Conservation (phyloP, 2,113 vertebrate genomes). For the Silurus asotus region DNA sequence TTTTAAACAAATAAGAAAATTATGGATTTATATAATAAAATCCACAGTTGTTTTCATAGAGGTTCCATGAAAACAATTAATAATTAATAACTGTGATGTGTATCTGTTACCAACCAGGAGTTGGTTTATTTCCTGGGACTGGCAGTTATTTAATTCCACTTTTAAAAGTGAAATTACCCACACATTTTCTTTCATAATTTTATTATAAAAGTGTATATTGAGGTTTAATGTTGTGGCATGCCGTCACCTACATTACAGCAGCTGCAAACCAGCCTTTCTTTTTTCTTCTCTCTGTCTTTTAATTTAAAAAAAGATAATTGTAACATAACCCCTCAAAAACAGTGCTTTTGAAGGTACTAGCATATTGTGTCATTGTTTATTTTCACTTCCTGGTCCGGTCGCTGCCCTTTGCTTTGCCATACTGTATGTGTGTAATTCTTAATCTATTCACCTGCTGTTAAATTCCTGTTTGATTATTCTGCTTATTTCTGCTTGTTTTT, state of each 20-base stretch:
- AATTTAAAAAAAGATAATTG: background rate
- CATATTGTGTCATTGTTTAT: background rate
- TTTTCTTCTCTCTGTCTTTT: background rate
- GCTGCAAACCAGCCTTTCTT: background rate
- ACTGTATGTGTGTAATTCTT: background rate
- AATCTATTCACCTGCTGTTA: background rate
- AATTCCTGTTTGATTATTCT: background rate
- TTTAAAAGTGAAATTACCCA: background rate
- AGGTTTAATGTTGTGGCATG: background rate
- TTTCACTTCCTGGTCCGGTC: background rate
- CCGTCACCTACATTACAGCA: background rate
- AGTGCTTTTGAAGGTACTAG: background rate
- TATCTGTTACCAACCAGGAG: background rate
- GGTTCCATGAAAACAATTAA: background rate
- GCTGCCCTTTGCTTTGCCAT: background rate
- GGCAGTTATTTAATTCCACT: background rate
- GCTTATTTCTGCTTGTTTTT: background rate
- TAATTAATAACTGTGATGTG: background rate
- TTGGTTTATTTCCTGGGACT: background rate
- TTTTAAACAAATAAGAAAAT: too few relatives aligned
- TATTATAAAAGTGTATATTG: background rate
- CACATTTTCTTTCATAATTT: too few relatives aligned
- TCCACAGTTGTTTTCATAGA: too few relatives aligned
- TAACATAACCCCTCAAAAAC: background rate
- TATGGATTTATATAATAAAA: too few relatives aligned